Evolutionary conservation across 2,113 vertebrate species (phyloP).

Genomic region (Garra rufa): DNA sequence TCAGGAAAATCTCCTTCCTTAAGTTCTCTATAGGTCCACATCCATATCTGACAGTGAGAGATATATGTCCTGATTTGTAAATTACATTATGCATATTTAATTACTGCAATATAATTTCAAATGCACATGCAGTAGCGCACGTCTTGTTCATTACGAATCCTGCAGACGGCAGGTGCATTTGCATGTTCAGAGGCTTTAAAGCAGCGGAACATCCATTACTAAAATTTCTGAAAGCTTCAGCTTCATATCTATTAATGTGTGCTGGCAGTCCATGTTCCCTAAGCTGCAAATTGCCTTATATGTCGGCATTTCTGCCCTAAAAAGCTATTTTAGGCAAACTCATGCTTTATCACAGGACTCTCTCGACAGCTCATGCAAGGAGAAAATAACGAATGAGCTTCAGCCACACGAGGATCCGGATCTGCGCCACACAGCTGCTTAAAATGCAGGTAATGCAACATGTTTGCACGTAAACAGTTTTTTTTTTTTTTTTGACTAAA

Average conservation of each 20-base stretch:
- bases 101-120: background rate
- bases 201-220: background rate
- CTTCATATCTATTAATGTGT: constrained; percentile 25
- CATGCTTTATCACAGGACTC: constrained; percentile 40
- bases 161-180: background rate
- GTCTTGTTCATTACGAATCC: background rate
- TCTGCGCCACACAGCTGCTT: background rate
- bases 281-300: constrained; percentile 38
- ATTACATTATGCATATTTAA: background rate
- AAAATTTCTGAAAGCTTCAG: constrained; percentile 2
- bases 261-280: constrained; percentile 21
- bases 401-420: constrained; percentile 20
- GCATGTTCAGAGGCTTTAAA: background rate
- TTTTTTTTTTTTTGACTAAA: background rate
- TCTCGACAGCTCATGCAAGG: constrained; percentile 41
- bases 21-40: background rate
- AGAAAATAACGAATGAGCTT: constrained; percentile 42
- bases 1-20: no score
- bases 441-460: constrained; percentile 10
- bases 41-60: background rate
- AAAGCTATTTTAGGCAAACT: constrained; percentile 49
- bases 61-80: background rate
- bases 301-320: constrained; percentile 35
- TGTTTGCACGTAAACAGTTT: background rate
- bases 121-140: background rate